Evolutionary conservation across 2,113 vertebrate genomes (phyloP).

Genomic region (Zapus hudsonius): DNA sequence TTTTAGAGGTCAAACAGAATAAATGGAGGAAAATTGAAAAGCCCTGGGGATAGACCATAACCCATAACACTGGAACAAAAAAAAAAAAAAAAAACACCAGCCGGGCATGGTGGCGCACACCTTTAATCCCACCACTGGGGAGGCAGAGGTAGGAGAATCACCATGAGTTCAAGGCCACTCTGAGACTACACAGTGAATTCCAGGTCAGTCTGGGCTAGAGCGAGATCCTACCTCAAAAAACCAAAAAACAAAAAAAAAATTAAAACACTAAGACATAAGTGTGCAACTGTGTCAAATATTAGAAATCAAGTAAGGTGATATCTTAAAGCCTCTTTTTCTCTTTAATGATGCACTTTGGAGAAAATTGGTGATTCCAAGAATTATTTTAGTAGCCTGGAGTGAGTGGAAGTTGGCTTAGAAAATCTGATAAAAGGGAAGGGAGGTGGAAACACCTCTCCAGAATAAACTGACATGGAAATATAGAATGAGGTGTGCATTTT

Average conservation of each 20-base stretch:
- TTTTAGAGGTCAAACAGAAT: not conserved
- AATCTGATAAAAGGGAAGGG: not conserved
- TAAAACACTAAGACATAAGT: too few relatives aligned
- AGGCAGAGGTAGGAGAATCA: too few relatives aligned
- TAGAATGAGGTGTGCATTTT: not conserved
- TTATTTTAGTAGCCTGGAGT: not conserved
- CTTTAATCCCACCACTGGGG: too few relatives aligned
- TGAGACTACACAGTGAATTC: too few relatives aligned
- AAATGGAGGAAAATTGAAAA: not conserved
- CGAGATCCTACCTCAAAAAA: too few relatives aligned
- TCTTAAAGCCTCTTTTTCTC: not conserved
- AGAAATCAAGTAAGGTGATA: not conserved
- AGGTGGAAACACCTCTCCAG: not conserved
- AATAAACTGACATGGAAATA: not conserved
- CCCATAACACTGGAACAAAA: not conserved
- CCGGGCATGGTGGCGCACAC: too few relatives aligned
- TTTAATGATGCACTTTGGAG: not conserved
- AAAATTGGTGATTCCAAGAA: not conserved
- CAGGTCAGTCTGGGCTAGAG: too few relatives aligned
- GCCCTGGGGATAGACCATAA: not conserved
- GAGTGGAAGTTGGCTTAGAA: not conserved
- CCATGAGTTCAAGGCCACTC: too few relatives aligned
- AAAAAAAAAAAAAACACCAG: too few relatives aligned
- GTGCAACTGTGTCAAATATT: not conserved
- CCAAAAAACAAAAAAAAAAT: conserved; percentile 7